A percentile compares a stretch with the other conserved stretches of the same genome.
Evolutionary conservation across 2,113 vertebrate genomes (phyloP).

Genomic region (Ceratotherium simum): DNA sequence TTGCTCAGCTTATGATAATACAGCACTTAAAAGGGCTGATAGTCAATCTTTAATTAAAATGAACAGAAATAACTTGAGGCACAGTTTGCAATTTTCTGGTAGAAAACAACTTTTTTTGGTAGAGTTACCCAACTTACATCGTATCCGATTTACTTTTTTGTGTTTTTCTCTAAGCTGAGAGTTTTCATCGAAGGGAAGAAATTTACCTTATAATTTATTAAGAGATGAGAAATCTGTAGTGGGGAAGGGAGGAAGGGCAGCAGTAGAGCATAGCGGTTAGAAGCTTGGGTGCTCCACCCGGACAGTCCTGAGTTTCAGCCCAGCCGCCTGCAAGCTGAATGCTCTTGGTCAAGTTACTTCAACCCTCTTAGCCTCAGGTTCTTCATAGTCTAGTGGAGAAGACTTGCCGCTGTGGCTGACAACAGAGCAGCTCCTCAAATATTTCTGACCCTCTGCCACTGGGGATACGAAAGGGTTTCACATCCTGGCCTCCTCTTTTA

Average conservation of each 20-base stretch:
- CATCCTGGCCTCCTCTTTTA: not conserved
- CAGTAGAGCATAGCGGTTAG: not conserved
- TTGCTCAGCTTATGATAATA: not conserved
- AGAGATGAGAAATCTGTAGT: not conserved
- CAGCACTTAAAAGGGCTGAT: constrained; percentile 40
- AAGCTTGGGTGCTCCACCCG: not conserved
- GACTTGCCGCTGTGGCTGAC: not conserved
- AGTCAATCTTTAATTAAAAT: constrained; percentile 76
- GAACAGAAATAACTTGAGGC: constrained; percentile 38
- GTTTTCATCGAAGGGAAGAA: not conserved
- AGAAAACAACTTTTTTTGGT: not conserved
- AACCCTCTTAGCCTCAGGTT: not conserved
- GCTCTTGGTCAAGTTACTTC: not conserved
- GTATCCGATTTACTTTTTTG: not conserved
- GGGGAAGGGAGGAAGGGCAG: not conserved
- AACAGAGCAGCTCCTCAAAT: not conserved
- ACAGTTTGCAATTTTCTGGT: not conserved
- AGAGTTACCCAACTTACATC: not conserved
- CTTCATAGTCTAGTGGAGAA: not conserved
- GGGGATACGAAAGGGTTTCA: too few relatives aligned
- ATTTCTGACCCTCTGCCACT: not conserved
- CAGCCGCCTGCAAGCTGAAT: not conserved
- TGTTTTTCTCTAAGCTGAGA: not conserved
- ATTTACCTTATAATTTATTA: not conserved
- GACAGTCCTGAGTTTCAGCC: not conserved